Evolutionary conservation across 2,888 invertebrate genomes (phyloP).

Genomic region (Peribatodes rhomboidaria): DNA sequence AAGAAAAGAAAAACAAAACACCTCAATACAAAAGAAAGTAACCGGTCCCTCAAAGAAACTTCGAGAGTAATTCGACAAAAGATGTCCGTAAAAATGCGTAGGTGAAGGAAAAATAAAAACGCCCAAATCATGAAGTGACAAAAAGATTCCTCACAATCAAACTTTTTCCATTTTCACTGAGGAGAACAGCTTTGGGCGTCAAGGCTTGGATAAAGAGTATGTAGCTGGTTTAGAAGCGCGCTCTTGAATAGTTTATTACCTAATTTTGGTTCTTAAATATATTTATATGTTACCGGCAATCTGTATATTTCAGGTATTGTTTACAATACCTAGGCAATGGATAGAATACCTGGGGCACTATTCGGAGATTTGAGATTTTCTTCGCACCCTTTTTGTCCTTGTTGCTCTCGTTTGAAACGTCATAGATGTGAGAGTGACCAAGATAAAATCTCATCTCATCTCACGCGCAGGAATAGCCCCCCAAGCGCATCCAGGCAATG

Average conservation of each 20-base stretch:
- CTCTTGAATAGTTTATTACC: background rate
- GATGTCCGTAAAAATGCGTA: slow-evolving; percentile 42
- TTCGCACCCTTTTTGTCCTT: no score
- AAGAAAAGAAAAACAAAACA: slow-evolving; percentile 37
- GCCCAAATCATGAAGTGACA: slow-evolving; percentile 75
- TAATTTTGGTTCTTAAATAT: background rate
- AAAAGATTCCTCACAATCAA: slow-evolving; percentile 77
- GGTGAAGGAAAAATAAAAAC: slow-evolving; percentile 65
- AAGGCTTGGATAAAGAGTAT: slow-evolving; percentile 39
- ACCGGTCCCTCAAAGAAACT: slow-evolving; percentile 36
- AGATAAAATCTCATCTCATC: no score
- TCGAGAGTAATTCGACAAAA: slow-evolving; percentile 48
- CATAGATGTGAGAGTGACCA: no score
- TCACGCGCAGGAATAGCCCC: no score
- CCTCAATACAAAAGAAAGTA: slow-evolving; percentile 38
- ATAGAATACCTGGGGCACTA: no score
- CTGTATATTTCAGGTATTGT: background rate
- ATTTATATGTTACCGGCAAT: background rate
- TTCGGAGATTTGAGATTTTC: no score
- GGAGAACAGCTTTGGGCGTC: slow-evolving; percentile 67
- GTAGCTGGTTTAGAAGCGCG: slow-evolving; percentile 13
- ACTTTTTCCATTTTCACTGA: slow-evolving; percentile 82
- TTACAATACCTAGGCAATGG: no score
- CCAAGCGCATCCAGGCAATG: no score
- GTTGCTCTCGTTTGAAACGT: no score